Evolutionary conservation across 1,140 invertebrate genomes (phyloP), one percentile per base, ranked within the genome.

Genomic region (Drosophila sucinea): DNA sequence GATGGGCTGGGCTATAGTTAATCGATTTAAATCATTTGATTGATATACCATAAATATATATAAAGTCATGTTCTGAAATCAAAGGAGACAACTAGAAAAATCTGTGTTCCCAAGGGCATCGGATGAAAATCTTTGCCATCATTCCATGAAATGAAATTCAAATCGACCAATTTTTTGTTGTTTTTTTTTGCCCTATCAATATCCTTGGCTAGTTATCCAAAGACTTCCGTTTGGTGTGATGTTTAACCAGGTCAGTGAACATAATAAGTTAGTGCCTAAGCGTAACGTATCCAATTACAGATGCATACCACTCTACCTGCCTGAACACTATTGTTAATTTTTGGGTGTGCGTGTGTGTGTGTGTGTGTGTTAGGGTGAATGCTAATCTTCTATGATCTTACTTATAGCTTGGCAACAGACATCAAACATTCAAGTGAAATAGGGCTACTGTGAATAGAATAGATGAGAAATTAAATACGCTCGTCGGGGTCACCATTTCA

Each of bases 221-320:
- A 35, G 58, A 69, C 73, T 77, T 77, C 73, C 73, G 73, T 41
- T 47, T 60, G 35, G 55, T 33, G 30, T 35, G 58, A 66, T 32
- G 6, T 7, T 11, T 69, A 61, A 56, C 25, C 35, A 10, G 44
- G 35, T 35, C 65, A 32, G 23, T 63, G 38, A 41, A 29, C 23
- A 56, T 33, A 55, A 64, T 47, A n/a, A 32, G n/a, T 17, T 41
- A 61, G 44, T 51, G 57, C 17, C 41, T 23, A 25, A 33, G 54
- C 35, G 29, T 60, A 23, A 51, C 60, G 40, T 71, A 71, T 80
- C 72, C 67, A 32, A 80, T 80, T 80, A 76, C 78, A 54, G 23
- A 54, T 30, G 25, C 38, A 17, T 35, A 32, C 23, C 23, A 47
- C 30, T 35, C 54, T 65, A 23, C 25, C 38, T 68, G 61, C 67